Evolutionary conservation across 1,140 invertebrate species (phyloP).

Genomic region (Proales similis): DNA sequence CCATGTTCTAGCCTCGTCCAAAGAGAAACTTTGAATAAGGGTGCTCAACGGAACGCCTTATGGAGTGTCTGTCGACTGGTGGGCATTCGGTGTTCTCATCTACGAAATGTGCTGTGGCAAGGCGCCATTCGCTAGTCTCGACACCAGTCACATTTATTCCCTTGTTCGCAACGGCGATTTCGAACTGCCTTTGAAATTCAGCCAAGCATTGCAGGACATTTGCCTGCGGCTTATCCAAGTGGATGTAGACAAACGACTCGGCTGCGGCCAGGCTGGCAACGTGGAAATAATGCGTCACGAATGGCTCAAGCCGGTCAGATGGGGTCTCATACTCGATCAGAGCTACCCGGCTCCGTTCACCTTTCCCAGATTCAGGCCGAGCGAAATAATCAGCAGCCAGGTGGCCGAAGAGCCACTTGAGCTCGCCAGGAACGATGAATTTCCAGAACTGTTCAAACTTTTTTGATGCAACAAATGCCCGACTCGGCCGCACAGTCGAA

Average conservation of each 20-base stretch:
- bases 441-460: no score
- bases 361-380: no score
- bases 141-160: slow-evolving; percentile 40
- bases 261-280: neutral
- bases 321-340: slow-evolving; percentile 15
- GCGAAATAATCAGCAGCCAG: no score
- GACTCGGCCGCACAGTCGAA: no score
- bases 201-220: neutral
- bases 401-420: no score
- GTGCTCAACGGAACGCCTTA: slow-evolving; percentile 18
- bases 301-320: slow-evolving; percentile 16
- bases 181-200: neutral
- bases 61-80: slow-evolving; percentile 38
- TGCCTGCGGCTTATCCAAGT: neutral
- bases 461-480: no score
- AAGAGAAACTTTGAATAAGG: no score
- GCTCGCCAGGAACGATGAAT: no score
- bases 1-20: no score
- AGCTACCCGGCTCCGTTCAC: neutral
- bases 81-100: slow-evolving; percentile 56
- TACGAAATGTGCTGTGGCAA: slow-evolving; percentile 55
- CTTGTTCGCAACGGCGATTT: slow-evolving; percentile 38
- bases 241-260: slow-evolving; percentile 7
- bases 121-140: slow-evolving; percentile 61
- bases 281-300: slow-evolving; percentile 14